These are phyloP conservation scores for Microctonus brassicae DNA, from an alignment of 2,888 invertebrate species.

Conservation along the genomic window DNA sequence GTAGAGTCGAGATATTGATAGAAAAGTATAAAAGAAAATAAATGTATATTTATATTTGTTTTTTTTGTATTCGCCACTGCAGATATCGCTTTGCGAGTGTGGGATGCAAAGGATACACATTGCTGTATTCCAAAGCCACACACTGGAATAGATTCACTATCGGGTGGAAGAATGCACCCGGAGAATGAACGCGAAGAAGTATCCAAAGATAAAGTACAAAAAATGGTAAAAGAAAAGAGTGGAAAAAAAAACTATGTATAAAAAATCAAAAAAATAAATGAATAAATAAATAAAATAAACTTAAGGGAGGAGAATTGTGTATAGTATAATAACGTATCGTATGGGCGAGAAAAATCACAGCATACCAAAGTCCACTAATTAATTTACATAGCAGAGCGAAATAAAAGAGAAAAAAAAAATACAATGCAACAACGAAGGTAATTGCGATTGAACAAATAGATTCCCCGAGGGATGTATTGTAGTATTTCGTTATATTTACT, in stretches of 20 bases:
- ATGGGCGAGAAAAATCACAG: conserved; percentile 56
- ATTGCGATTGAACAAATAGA: conserved; percentile 29
- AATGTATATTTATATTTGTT: no score
- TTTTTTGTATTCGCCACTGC: neutral
- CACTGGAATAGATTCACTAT: conserved; percentile 6
- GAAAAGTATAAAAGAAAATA: no score
- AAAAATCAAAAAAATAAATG: neutral
- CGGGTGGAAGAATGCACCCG: neutral
- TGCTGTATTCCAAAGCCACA: neutral
- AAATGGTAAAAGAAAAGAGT: neutral
- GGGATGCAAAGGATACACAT: neutral
- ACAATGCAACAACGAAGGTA: conserved; percentile 14
- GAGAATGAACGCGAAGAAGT: conserved; percentile 6
- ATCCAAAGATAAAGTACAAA: neutral
- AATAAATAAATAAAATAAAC: neutral
- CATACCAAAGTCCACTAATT: conserved; percentile 60
- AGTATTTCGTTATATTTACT: neutral
- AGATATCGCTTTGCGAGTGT: neutral
- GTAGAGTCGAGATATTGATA: no score
- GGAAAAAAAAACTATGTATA: neutral
- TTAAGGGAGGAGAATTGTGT: neutral
- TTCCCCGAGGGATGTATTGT: conserved; percentile 15
- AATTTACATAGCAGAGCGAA: conserved; percentile 61
- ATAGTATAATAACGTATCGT: neutral
- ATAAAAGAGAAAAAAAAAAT: neutral